Evolutionary conservation across 1,140 invertebrate genomes (phyloP), one percentile per base, ranked within the genome.

Genomic region (Drosophila nigromelanica): DNA sequence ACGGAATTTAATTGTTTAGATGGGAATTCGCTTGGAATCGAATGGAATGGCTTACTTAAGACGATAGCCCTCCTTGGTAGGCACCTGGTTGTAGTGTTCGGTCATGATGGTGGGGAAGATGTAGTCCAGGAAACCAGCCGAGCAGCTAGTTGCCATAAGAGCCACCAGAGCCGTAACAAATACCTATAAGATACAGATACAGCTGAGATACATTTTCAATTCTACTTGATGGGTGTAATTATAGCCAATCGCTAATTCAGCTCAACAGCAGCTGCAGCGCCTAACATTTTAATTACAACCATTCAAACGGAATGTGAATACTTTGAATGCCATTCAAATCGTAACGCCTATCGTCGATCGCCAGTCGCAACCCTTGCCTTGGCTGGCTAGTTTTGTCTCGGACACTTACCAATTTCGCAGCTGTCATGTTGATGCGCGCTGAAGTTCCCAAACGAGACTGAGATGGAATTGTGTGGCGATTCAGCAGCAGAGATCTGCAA

Each of bases 371-470:
- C 39, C 63, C 42, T 15, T 39, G 50, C 35, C 59, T 45, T 37
- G 14, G 24, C 24, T 50, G 15, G n/a, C 50, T 18, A 45, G 14
- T 47, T 39, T 30, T 12, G 1, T 12, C n/a, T 55, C 40, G 56
- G 15, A n/a, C 52, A 75, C 90, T 87, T 56, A 91, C 90, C 90
- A 91, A 77, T 76, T 91, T 91, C 27, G 86, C 76, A 55, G 90
- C 80, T 56, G 76, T 75, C 90, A 91, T 91, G 76, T 66, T 91
- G 79, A 78, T 80, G 82, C 79, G 64, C 45, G 71, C 45, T 85
- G 79, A 71, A 91, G 77, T 85, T 89, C 68, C 67, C 63, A 73
- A 91, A 40, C 73, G 77, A 85, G 73, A 91, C 90, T 91, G 90
- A 91, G 60, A 51, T 59, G 66, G 15, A 14, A 48, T 39, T 66